Evolutionary conservation across 2,888 invertebrate species (phyloP), one percentile per base, ranked within the genome.

Genomic region (Anarsia innoxiella): DNA sequence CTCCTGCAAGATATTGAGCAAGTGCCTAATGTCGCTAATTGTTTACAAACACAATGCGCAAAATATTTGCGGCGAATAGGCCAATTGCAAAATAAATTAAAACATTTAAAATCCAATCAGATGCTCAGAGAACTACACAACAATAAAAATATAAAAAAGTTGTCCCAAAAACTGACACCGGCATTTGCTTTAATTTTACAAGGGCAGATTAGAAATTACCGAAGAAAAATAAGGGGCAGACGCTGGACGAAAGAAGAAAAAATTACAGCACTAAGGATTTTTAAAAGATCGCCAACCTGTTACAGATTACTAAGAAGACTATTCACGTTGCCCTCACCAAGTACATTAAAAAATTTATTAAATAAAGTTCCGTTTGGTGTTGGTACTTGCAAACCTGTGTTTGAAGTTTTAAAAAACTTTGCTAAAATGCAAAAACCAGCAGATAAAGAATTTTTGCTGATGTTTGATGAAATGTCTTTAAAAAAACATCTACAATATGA

Each of bases 231-330:
- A 27, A 39, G 13, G 9, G 39, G 26, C 1, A 23, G 36, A 10
- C 31, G 39, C 9, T 40, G 31, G 30, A 13, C 19, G 1, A 26
- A 16, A 10, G 39, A 40, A 3, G 12, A 31, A 8, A 40, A 40
- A 28, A 36, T 40, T 9, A 31, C 30, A 8, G 33, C 37, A 6
- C 25, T 41, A 1, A 26, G 33, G 9, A 40, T 51, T n/a, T 53
- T 45, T 29, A 53, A 51, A 46, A 48, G 43, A 12, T 56, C 48
- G 8, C 45, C 44, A 12, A 36, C 47, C 3, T 53, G 52, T 14
- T 53, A 53, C 29, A 40, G 47, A 13, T 26, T 53, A n/a, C 36
- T 53, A 6, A 37, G 51, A 19, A 40, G 50, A 30, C 23, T 56
- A 32, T 51, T 53, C 42, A 29, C 45, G 28, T 40, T 54, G 23